Base-by-base conservation (phyloP, 30 jellyfish, hydroid and myxozoan species). In the Hydractinia symbiolongicarpus region DNA sequence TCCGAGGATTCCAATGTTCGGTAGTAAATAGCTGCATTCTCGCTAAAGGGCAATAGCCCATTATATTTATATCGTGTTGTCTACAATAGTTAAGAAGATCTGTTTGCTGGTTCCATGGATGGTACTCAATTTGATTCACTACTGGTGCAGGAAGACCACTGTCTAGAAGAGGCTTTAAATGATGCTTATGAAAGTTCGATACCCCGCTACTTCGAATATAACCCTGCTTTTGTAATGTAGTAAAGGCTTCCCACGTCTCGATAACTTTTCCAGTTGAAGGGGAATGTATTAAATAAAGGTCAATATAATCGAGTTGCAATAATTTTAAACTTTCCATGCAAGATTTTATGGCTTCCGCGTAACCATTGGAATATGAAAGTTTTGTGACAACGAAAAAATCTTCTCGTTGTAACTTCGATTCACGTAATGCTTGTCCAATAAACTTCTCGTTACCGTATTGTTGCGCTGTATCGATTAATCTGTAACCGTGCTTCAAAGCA, bases 11-110 rank as follows among this genome's bases (percentile, higher is more conserved):
- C 62, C 88, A 75, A 70, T 74, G 77, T 57, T 82, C 94, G 5
- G 49, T 54, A 5, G 66, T 76, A 86, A 91, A 86, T 66, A 69
- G 61, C 3, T 13, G 79, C 73, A 95, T 77, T 73, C 98, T 66
- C 72, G 96, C 98, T 19, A 91, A 82, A 40, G 98, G 98, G 67
- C 98, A 91, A 58, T 70, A 91, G 55, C 90, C 98, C 98, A 91
- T 91, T 82, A 91, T 10, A 4, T 57, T 88, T 4, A 91, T 80
- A 53, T 91, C 89, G 30, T 81, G 56, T 3, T 77, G 51, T 44
- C 75, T 54, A 61, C 98, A 91, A 66, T 61, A 91, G 15, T 80
- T 78, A 20, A 83, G 89, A 77, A 84, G 89, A 9, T 71, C 86
- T 56, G 52, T 71, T 52, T 66, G 94, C 64, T 86, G 96, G 53